Base-by-base conservation (phyloP, 2,113 vertebrate species). In the Ochotona curzoniae region DNA sequence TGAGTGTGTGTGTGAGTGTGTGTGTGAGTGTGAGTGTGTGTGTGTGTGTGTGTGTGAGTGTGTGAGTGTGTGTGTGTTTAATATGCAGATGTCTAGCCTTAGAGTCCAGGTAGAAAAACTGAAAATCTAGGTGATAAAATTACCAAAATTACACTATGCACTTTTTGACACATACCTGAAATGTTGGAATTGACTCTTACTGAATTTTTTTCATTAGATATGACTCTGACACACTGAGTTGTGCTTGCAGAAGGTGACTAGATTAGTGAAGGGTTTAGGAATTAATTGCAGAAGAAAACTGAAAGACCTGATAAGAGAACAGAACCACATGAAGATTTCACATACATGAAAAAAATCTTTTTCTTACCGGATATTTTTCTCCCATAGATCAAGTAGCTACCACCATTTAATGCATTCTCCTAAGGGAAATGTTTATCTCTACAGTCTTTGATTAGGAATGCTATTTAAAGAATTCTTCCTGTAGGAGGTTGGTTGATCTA, bases 191-290 rank as follows among this genome's bases (percentile, higher is more conserved):
- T 51, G 82, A 18, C 5, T 7, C 66, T 51, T 79, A 69, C 49
- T 90, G 85, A 85, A 2, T 66, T 73, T 85, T 91, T 38, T 17
- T 90, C 54, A 66, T 90, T 92, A 79, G 61, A 87, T 35, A 21
- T 10, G 38, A 82, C 11, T 88, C 12, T 85, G 76, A 88, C 18
- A 85, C 64, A 85, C 11, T 32, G 35, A 71, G 25, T 30, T 74
- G 21, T 38, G 25, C 35, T 94, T 38, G 23, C 11, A 49, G 15
- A 85, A 92, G 13, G 10, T 63, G 66, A 66, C 63, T 32, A 66
- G 71, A 87, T 81, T 25, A 15, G 18, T 60, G 21, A 61, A 89
- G 8, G 4, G 7, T 93, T 82, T 66, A 8, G 64, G 23, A 78
- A 87, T 0, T 49, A 66, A 25, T 1, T 67, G 1, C 57, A 18